A percentile compares a stretch with the other conserved stretches of the same genome.
Conservation (phyloP, 2,113 vertebrate genomes). For the Dasyurus viverrinus region DNA sequence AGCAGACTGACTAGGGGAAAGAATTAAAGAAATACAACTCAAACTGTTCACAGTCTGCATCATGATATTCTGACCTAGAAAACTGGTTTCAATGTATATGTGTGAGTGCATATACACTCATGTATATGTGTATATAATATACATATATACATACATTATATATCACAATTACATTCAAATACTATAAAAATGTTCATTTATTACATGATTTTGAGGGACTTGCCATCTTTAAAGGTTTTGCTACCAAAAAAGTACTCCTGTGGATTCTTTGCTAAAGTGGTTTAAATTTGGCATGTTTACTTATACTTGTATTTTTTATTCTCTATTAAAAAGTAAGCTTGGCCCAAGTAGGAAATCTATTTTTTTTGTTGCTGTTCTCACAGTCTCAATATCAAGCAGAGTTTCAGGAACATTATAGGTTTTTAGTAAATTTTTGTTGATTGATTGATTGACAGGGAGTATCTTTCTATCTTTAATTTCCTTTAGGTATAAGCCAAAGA, state of each 20-base stretch:
- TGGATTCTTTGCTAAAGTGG: neutral
- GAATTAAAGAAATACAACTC: neutral
- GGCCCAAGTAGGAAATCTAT: neutral
- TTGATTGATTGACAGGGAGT: neutral
- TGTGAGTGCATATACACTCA: neutral
- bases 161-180: neutral
- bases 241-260: neutral
- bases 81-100: neutral
- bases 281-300: conserved; percentile 10
- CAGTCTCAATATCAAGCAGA: conserved; percentile 85
- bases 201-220: neutral
- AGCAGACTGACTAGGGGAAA: neutral
- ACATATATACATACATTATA: too few relatives aligned
- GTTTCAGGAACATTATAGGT: conserved; percentile 83
- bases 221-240: neutral
- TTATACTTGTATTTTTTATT: neutral
- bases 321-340: conserved; percentile 4
- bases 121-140: neutral
- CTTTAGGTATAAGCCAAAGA: neutral
- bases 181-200: neutral
- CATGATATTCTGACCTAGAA: neutral
- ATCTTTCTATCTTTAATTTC: neutral
- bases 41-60: neutral
- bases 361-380: neutral
- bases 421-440: neutral